Evolutionary conservation across 2,797 vertebrate genomes (phyloP).

Genomic region (Martes flavigula): DNA sequence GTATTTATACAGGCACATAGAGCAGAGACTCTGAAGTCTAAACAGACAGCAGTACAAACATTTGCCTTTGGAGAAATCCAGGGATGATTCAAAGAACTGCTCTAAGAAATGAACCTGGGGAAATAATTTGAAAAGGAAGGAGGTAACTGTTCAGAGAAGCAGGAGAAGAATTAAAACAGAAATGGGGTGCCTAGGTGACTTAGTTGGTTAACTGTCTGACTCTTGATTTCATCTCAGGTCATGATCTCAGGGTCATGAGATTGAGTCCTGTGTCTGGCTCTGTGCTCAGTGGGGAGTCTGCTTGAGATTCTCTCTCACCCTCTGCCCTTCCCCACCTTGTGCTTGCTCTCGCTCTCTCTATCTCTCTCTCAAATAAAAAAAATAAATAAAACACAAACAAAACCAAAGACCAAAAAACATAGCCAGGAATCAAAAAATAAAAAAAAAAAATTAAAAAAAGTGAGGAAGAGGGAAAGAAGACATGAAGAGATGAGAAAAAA

Average conservation of each 20-base stretch:
- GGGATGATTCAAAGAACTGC: background rate
- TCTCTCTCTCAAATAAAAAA: background rate
- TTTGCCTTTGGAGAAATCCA: background rate
- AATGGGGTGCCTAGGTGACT: background rate
- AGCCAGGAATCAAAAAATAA: background rate
- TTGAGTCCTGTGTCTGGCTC: background rate
- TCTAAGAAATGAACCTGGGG: background rate
- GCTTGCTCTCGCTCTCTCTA: background rate
- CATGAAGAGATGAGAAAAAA: background rate
- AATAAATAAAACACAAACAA: background rate
- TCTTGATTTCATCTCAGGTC: background rate
- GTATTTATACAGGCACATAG: background rate
- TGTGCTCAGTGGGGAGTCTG: background rate
- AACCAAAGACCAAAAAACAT: background rate
- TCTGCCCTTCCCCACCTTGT: background rate
- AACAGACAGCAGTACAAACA: background rate
- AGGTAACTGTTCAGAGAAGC: background rate
- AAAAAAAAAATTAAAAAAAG: background rate
- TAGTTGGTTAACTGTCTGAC: background rate
- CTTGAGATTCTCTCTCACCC: background rate
- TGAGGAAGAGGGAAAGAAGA: background rate
- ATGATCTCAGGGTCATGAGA: background rate
- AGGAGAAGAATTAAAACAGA: background rate
- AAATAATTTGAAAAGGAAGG: background rate
- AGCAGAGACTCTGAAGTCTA: background rate